Evolutionary conservation across 2,113 vertebrate genomes (phyloP).

Genomic region (Dicentrarchus labrax): DNA sequence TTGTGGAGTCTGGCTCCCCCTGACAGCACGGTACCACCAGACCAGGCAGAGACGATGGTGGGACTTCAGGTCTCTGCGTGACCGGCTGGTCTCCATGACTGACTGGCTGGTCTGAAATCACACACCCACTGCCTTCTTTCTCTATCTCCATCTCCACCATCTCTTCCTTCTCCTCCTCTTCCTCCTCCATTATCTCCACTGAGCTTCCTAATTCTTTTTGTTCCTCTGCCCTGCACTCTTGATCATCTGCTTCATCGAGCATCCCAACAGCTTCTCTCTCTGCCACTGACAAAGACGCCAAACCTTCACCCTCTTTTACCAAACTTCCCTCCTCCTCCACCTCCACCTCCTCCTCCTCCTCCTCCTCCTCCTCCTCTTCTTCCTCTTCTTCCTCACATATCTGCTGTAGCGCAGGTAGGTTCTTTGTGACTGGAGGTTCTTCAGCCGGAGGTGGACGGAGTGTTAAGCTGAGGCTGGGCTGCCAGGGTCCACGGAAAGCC

Average conservation of each 20-base stretch:
- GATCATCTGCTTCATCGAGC: slow-evolving; percentile 40
- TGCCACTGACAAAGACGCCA: background rate
- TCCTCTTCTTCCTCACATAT: slow-evolving; percentile 92
- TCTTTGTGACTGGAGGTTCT: slow-evolving; percentile 81
- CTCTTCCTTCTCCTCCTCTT: slow-evolving; percentile 15
- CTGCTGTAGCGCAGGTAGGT: slow-evolving; percentile 85
- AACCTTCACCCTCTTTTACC: slow-evolving; percentile 13
- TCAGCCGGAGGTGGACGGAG: slow-evolving; percentile 68
- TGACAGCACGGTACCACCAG: slow-evolving; percentile 76
- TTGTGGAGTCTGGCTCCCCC: slow-evolving; percentile 46
- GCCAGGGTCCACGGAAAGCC: slow-evolving; percentile 61
- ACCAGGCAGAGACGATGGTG: slow-evolving; percentile 27
- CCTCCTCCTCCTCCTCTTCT: slow-evolving; percentile 83
- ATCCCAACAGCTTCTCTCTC: slow-evolving; percentile 33
- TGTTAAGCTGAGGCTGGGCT: slow-evolving; percentile 69
- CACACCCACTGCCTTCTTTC: slow-evolving; percentile 17
- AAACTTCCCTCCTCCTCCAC: slow-evolving; percentile 63
- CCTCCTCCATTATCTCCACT: slow-evolving; percentile 21
- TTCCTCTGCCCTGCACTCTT: slow-evolving; percentile 39
- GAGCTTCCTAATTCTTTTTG: slow-evolving; percentile 7
- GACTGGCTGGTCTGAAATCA: slow-evolving; percentile 75
- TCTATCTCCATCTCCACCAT: slow-evolving; percentile 12
- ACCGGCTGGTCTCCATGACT: slow-evolving; percentile 45
- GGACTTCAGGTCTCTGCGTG: slow-evolving; percentile 33
- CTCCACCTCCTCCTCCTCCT: slow-evolving; percentile 84